phyloP scores from a whole-genome alignment of 92 coral and sea anemone genomes.

The Phenganax stokvisi region DNA sequence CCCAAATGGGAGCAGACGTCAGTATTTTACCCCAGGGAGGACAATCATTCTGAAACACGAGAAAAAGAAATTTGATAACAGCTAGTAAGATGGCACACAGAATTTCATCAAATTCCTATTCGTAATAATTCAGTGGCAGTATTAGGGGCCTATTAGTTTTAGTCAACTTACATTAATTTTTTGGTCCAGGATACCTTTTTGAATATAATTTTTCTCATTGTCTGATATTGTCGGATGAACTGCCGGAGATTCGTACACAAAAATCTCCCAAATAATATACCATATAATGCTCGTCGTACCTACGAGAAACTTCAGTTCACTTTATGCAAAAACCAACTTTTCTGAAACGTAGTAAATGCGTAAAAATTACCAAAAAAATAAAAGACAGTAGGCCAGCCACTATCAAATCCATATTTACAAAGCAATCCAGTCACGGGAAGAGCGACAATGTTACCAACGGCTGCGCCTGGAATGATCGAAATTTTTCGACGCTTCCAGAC shows the following conservation, averaged over 20 bases:
- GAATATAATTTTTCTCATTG: conserved; percentile 71
- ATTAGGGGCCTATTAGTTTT: too few relatives aligned
- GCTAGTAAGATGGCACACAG: background rate
- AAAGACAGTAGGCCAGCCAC: conserved; percentile 99
- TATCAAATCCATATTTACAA: conserved; percentile 90
- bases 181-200: conserved; percentile 66
- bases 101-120: too few relatives aligned
- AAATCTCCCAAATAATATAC: conserved; percentile 89
- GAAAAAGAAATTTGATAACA: background rate
- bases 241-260: conserved; percentile 82
- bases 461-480: conserved; percentile 57
- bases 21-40: conserved; percentile 86
- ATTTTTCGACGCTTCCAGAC: background rate
- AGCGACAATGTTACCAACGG: conserved; percentile 94
- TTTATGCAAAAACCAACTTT: too few relatives aligned
- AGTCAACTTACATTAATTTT: conserved; percentile 54
- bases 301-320: background rate
- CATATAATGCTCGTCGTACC: conserved; percentile 74
- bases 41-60: conserved; percentile 59
- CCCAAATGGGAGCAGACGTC: conserved; percentile 88
- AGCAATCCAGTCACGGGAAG: conserved; percentile 86
- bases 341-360: too few relatives aligned
- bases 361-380: conserved; percentile 82
- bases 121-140: too few relatives aligned
- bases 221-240: conserved; percentile 81